Percentiles rank a stretch among this genome's conserved stretches.
phyloP scores from a whole-genome alignment of 2,797 vertebrate genomes.

The Artibeus jamaicensis region DNA sequence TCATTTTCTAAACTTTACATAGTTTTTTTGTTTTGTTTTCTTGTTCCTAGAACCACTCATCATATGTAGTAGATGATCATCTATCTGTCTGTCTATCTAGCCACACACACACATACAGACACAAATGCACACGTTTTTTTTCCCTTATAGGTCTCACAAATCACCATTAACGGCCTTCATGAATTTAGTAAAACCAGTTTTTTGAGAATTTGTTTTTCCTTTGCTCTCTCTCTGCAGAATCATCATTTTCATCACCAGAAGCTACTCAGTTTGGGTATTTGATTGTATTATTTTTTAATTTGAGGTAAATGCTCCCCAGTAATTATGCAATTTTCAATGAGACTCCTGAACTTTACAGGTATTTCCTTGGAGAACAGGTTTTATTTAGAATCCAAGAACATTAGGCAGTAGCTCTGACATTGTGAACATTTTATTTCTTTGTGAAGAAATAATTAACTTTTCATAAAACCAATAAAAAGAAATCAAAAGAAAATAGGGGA shows the following conservation, averaged over 20 bases:
- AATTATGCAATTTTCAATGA: not conserved
- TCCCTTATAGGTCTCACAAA: not conserved
- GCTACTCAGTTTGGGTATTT: not conserved
- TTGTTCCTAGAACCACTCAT: not conserved
- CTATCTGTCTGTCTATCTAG: not conserved
- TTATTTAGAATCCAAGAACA: not conserved
- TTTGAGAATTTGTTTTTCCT: not conserved
- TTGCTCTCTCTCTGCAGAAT: not conserved
- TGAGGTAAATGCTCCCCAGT: not conserved
- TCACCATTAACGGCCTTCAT: not conserved
- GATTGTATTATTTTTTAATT: not conserved
- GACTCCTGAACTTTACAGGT: not conserved
- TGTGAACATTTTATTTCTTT: constrained; percentile 34
- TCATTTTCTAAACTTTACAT: not conserved
- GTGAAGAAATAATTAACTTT: constrained; percentile 35
- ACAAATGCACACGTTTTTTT: not conserved
- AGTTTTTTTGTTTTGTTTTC: not conserved
- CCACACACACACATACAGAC: too few relatives aligned
- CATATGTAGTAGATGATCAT: not conserved
- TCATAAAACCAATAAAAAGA: constrained; percentile 44
- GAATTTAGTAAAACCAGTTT: not conserved
- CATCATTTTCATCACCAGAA: not conserved
- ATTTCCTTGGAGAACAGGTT: not conserved
- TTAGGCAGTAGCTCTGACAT: not conserved
- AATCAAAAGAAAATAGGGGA: constrained; percentile 26